phyloP scores from a whole-genome alignment of 1,140 invertebrate genomes.

The Calliphora vicina region DNA sequence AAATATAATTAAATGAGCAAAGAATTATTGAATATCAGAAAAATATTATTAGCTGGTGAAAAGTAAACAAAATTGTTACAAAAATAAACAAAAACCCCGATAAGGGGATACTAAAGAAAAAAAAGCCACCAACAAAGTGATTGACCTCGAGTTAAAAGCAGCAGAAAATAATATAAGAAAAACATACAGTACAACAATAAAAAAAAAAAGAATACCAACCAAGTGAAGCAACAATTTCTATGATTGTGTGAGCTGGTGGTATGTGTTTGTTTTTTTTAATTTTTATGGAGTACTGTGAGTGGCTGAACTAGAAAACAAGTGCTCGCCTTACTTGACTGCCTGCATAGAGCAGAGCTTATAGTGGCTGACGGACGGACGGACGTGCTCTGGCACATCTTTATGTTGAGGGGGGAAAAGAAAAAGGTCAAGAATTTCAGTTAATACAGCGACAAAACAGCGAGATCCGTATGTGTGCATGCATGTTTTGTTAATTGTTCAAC shows the following conservation, averaged over 20 bases:
- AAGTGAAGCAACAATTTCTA: constrained; percentile 32
- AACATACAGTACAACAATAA: neutral
- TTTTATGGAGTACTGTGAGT: neutral
- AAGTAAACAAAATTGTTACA: neutral
- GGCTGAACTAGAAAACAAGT: constrained; percentile 32
- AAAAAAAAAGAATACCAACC: constrained; percentile 21
- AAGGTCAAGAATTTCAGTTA: constrained; percentile 30
- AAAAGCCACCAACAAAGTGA: constrained; percentile 11
- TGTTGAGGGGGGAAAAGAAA: constrained; percentile 16
- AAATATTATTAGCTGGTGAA: neutral
- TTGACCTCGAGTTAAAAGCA: constrained; percentile 29
- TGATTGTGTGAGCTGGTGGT: neutral
- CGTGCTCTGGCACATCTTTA: neutral
- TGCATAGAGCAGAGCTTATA: neutral
- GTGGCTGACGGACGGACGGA: neutral
- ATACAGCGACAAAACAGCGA: neutral
- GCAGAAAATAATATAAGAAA: neutral
- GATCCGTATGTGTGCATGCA: neutral
- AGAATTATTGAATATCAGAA: neutral
- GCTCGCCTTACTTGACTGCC: constrained; percentile 27
- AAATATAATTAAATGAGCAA: neutral
- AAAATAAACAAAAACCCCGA: neutral
- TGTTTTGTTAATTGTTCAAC: neutral
- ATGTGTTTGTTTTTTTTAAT: neutral
- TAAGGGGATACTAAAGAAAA: neutral